Evolutionary conservation across 1,140 invertebrate species (phyloP), one percentile per base, ranked within the genome.

Genomic region (Pantala flavescens): DNA sequence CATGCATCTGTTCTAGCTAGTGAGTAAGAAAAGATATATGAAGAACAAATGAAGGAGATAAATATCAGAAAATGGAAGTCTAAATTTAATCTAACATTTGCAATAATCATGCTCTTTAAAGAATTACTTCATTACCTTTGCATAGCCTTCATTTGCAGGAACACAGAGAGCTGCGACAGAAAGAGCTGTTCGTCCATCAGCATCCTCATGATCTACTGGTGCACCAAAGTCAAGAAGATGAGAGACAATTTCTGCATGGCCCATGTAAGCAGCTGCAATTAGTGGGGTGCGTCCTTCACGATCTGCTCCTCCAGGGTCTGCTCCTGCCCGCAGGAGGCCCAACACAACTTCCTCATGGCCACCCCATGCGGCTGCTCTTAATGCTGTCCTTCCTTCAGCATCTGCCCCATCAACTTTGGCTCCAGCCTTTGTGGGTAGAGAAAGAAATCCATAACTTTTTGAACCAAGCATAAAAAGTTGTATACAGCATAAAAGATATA

Each of bases 91-190:
- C 28, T 36, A 36, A 36, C 2, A 36, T 2, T 36, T 36, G 2
- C 28, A 36, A 36, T 36, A 9, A 36, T 36, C 28, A 36, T 36
- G 28, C 28, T 36, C 9, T 36, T 63, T 63, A 12, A 16, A 12
- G 49, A 71, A 71, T 7, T 7, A 71, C 23, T 71, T 5, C 3
- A 23, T 76, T n/a, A 89, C 90, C 78, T 89, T 90, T 7, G 89
- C 87, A 75, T 88, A 88, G 74, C 89, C 89, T 78, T 93, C 91
- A 79, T 91, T 93, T 63, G 93, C 89, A 10, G 93, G 92, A 12
- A 95, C 95, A 83, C 96, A 98, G 19, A 98, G 84, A 0, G 95
- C 93, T 0, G 95, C 95, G 19, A 95, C 95, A 77, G 89, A 92
- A n/a, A 96, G 84, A n/a, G 92, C 95, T 71, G 93, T 98, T 79